Evolutionary conservation across 1,140 invertebrate genomes (phyloP), one percentile per base, ranked within the genome.

Genomic region (Ceratina japonica): DNA sequence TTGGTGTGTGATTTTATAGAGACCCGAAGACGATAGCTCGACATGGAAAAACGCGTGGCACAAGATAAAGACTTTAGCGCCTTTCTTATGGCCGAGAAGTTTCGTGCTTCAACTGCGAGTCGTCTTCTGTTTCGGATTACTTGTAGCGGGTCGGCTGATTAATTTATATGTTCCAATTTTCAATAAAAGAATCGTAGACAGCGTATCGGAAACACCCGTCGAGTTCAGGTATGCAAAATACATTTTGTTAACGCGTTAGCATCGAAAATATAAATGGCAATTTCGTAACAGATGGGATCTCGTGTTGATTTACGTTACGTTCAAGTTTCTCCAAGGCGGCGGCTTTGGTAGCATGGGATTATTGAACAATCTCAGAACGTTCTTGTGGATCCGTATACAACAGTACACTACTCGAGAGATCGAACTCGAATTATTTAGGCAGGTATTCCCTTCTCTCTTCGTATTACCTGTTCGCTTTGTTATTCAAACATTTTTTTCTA

Each of bases 91-190:
- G 98, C 98, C 98, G 0, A 96, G 96, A 80, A 95, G 95, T 90
- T 64, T 93, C 3, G 87, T 93, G 0, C 93, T 99, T 8, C 98
- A 99, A 91, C 81, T 97, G 0, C 93, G 96, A 73, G 98, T 99
- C 0, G 64, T 98, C 5, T 90, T 98, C 75, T 99, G 98, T 91
- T 94, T 99, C 44, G 16, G 94, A 0, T 91, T 98, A 16, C 93
- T 99, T 15, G 89, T 95, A 16, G 94, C 92, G 37, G 98, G 98
- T 24, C 94, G 98, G 88, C 95, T 95, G n/a, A 96, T 98, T 68
- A 99, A 99, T 94, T 93, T 99, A 18, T 97, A 96, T 92, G 97
- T 99, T 49, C 98, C 98, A 56, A 95, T 99, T 88, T 99, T 98
- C 92, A 97, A 96, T 91, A 98, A 98, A 93, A 93, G 95, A 85